Conservation (phyloP, 2,113 vertebrate species). For the Gymnogyps californianus region DNA sequence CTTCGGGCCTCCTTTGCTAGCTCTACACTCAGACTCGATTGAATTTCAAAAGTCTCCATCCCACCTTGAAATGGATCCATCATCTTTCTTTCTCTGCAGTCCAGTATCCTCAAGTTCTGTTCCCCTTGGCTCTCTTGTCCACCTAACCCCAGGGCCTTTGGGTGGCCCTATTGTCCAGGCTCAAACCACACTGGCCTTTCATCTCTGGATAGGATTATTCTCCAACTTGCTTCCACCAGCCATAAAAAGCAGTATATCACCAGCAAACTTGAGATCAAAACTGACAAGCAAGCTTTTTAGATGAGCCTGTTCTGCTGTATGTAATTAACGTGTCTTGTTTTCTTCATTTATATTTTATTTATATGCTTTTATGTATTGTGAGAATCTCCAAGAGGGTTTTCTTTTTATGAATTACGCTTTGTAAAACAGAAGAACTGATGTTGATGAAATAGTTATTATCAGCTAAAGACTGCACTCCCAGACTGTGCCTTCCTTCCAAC, state of each 20-base stretch:
- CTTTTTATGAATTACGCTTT: conserved; percentile 63
- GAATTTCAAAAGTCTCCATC: not conserved
- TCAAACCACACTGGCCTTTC: not conserved
- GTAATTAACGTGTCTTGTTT: conserved; percentile 73
- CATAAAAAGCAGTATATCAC: conserved; percentile 32
- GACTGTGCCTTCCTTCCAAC: conserved; percentile 16
- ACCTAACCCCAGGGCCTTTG: not conserved
- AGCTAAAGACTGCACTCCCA: conserved; percentile 26
- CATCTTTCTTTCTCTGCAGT: not conserved
- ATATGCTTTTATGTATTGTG: conserved; percentile 65
- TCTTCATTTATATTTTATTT: conserved; percentile 76
- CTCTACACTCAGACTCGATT: not conserved
- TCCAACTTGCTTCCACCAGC: conserved; percentile 3
- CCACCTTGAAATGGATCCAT: not conserved
- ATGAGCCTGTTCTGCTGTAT: conserved; percentile 54
- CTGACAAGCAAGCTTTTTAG: conserved; percentile 63
- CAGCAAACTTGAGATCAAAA: conserved; percentile 56
- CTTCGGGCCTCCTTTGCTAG: not conserved
- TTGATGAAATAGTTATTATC: conserved; percentile 63
- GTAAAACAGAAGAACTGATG: conserved; percentile 48
- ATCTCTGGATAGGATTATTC: not conserved
- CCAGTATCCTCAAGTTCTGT: not conserved
- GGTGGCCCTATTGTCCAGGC: not conserved
- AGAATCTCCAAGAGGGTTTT: conserved; percentile 57
- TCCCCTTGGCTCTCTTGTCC: not conserved